A percentile compares a stretch with the other conserved stretches of the same genome.
phyloP scores from a whole-genome alignment of 2,113 vertebrate species.

The Eolophus roseicapilla region DNA sequence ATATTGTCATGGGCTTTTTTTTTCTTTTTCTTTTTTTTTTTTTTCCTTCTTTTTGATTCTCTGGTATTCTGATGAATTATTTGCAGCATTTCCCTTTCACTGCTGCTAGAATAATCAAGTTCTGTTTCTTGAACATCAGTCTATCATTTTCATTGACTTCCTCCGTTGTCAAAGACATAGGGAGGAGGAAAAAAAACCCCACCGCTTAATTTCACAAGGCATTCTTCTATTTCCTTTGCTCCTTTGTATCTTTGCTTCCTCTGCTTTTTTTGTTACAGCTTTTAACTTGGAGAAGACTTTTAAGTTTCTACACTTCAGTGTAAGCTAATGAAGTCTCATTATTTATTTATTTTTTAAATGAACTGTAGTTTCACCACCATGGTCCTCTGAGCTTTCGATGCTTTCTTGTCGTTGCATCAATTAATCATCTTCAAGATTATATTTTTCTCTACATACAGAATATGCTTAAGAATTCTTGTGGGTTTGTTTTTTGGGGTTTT shows the following conservation, averaged over 20 bases:
- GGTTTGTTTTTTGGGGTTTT: neutral
- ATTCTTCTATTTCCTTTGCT: conserved; percentile 49
- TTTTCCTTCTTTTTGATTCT: conserved; percentile 36
- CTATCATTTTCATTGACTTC: conserved; percentile 61
- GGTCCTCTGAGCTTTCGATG: conserved; percentile 36
- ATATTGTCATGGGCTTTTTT: conserved; percentile 65
- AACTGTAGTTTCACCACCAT: conserved; percentile 34
- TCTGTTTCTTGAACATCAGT: conserved; percentile 61
- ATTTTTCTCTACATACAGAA: neutral
- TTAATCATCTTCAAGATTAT: conserved; percentile 17
- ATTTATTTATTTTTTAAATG: conserved; percentile 64
- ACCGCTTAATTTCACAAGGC: conserved; percentile 62
- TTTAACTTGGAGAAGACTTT: conserved; percentile 63
- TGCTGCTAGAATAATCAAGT: conserved; percentile 68
- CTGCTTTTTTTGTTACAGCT: conserved; percentile 56
- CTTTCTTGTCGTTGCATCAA: neutral
- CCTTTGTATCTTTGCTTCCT: conserved; percentile 52
- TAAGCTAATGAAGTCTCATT: conserved; percentile 62
- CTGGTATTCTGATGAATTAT: conserved; percentile 70
- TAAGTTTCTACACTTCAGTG: conserved; percentile 49
- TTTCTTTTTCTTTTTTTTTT: neutral
- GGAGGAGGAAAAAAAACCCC: neutral
- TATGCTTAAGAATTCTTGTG: neutral
- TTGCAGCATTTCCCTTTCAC: conserved; percentile 65
- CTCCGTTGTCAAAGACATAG: conserved; percentile 23